phyloP scores from a whole-genome alignment of 1,140 invertebrate genomes.

The Hypsibius dujardini region DNA sequence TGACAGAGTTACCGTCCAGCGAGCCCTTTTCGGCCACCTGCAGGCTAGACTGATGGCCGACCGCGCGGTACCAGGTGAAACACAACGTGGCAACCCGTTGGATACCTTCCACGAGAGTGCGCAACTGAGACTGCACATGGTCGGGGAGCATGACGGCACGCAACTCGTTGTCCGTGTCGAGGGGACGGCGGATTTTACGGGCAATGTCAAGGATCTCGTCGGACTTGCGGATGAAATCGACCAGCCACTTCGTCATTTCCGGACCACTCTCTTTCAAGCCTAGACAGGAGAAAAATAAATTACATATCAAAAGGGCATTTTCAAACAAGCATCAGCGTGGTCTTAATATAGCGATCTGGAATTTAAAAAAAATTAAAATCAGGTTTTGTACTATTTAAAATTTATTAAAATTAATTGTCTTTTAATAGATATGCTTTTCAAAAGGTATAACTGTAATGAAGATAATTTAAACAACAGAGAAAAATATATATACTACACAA shows the following conservation, averaged over 20 bases:
- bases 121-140: neutral
- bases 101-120: neutral
- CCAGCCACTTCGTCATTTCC: neutral
- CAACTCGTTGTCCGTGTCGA: conserved; percentile 6
- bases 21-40: neutral
- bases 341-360: too few species aligned
- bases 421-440: too few species aligned
- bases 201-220: neutral
- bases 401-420: too few species aligned
- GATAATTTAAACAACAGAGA: too few species aligned
- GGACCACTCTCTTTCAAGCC: neutral
- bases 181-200: neutral
- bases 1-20: neutral
- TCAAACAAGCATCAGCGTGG: too few species aligned
- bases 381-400: too few species aligned
- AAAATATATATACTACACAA: too few species aligned
- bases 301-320: too few species aligned
- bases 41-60: neutral
- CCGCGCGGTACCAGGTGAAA: neutral
- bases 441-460: too few species aligned
- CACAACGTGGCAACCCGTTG: neutral
- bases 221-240: neutral
- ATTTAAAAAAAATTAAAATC: too few species aligned
- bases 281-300: too few species aligned
- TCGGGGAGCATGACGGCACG: neutral